Base-by-base conservation (phyloP, 2,113 vertebrate genomes). In the Heloderma charlesbogerti region DNA sequence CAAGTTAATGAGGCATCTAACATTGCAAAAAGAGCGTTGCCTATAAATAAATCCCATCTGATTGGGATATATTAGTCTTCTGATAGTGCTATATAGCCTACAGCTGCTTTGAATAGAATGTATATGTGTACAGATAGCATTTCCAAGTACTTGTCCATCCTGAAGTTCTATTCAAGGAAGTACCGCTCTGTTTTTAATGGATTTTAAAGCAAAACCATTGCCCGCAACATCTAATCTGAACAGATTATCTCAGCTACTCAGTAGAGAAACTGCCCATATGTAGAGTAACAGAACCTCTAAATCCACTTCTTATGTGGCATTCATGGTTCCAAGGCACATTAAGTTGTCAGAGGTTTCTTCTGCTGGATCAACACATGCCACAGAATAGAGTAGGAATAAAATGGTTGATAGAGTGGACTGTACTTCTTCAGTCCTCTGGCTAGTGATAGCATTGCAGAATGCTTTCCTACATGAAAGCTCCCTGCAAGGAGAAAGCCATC, bases 1-100 rank as follows among this genome's bases (percentile, higher is more conserved):
- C 97, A 98, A 98, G 97, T 98, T 98, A 98, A 98, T 98, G 97
- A 98, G 97, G 97, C 97, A 97, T 97, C 97, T 97, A 97, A 97
- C 97, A 97, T 95, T 97, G 97, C 97, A 77, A 97, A 98, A 98
- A 97, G 97, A 98, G 97, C 87, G 94, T 97, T 97, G 97, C 97
- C 97, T 98, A 98, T 98, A 98, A 98, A 98, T 98, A 98, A 98
- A 98, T 97, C 95, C 95, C 0, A 96, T 97, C 97, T 98, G 97
- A 98, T 98, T 98, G 97, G 97, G 97, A 97, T 98, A 97, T 98
- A 98, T 98, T 98, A 98, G 97, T 97, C 97, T 97, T 97, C 97
- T 98, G 97, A 98, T 98, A 98, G 97, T 95, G 97, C 96, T 98
- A 97, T 97, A 96, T 97, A 97, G 97, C 96, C 97, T 97, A 97